Base-by-base conservation (phyloP, 1,140 invertebrate species). In the Vanessa tameamea region DNA sequence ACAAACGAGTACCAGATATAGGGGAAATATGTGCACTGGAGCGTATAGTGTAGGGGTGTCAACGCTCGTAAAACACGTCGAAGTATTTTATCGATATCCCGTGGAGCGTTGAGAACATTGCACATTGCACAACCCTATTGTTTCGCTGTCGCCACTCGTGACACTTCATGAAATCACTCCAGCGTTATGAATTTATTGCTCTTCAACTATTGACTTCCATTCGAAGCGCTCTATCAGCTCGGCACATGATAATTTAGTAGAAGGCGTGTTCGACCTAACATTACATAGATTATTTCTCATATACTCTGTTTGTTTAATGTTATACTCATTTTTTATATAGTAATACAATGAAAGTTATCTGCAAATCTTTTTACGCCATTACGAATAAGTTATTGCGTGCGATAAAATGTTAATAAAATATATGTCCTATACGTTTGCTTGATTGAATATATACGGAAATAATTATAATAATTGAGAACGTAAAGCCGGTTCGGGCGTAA, bases 141-240 rank as follows among this genome's bases (percentile, higher is more conserved):
- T 87, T 79, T 84, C 80, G 73, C 76, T 79, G 76, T 81, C 84
- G 76, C 80, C 79, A 82, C 80, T 81, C 78, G 81, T 84, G 82
- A 87, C 87, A 89, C 82, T 87, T 83, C 82, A 87, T 86, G 79
- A 84, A 87, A 88, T 82, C 86, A 87, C 80, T 90, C 78, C 78
- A 78, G 79, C 81, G 80, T 82, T 85, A 86, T 86, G 76, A 83
- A 84, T 86, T 83, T 81, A 82, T 84, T 77, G 76, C 79, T 82
- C 79, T 84, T 82, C 80, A 84, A 80, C 74, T 82, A 82, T 82
- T 76, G 78, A 82, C 80, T 79, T 68, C 72, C 64, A 77, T 79
- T 74, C 70, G 66, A 67, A 68, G 48, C 64, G 73, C 64, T 72
- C 59, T 70, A 72, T 74, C 61, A 76, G 59, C 55, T 61, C 53